Percentiles rank a stretch among this genome's conserved stretches.
Evolutionary conservation across 1,140 invertebrate species (phyloP).

Genomic region (Globodera rostochiensis): DNA sequence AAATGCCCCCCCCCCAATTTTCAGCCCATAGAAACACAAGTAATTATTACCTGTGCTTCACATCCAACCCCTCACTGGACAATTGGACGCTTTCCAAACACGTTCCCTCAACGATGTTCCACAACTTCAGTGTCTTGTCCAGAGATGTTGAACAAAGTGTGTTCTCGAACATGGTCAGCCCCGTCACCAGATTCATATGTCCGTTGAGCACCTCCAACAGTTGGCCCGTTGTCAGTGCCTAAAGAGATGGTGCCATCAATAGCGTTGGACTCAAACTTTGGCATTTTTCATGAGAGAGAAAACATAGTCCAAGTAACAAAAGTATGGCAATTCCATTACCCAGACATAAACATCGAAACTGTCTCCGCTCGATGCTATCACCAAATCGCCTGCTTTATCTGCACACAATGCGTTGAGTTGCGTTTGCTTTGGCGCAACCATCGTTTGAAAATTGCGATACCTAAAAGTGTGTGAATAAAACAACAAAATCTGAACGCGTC

Average conservation of each 20-base stretch:
- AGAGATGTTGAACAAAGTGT: slow-evolving; percentile 42
- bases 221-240: slow-evolving; percentile 10
- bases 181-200: slow-evolving; percentile 37
- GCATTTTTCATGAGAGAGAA: background rate
- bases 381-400: slow-evolving; percentile 46
- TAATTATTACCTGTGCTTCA: slow-evolving; percentile 47
- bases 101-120: slow-evolving; percentile 42
- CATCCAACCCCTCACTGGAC: slow-evolving; percentile 47
- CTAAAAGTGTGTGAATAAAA: slow-evolving; percentile 22
- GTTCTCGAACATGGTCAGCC: slow-evolving; percentile 29
- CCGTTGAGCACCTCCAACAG: slow-evolving; percentile 40
- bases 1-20: too few relatives aligned
- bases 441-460: slow-evolving; percentile 55
- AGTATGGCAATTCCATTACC: slow-evolving; percentile 38
- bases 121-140: slow-evolving; percentile 54
- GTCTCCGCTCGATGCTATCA: slow-evolving; percentile 45
- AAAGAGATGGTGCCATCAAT: background rate
- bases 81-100: slow-evolving; percentile 47
- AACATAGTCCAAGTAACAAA: background rate
- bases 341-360: slow-evolving; percentile 51
- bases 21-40: too few relatives aligned
- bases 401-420: slow-evolving; percentile 45
- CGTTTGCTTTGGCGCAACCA: slow-evolving; percentile 51
- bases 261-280: background rate
- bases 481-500: slow-evolving; percentile 9